Evolutionary conservation across 2,797 vertebrate genomes (phyloP).

Genomic region (Hephaestus fuliginosus): DNA sequence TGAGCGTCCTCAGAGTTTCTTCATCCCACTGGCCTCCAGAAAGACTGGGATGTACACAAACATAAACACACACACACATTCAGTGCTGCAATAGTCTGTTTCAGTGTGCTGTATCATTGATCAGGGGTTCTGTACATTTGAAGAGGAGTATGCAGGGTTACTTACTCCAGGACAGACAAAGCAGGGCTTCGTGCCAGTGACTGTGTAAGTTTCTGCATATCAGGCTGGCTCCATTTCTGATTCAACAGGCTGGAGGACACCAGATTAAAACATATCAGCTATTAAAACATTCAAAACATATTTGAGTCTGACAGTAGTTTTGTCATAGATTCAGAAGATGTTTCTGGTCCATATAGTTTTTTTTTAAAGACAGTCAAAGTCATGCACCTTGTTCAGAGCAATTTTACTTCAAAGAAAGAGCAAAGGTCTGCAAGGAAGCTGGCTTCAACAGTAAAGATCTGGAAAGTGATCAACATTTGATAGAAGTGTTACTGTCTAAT

Average conservation of each 20-base stretch:
- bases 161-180: constrained; percentile 89
- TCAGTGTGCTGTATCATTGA: neutral
- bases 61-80: constrained; percentile 10
- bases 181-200: constrained; percentile 75
- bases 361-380: neutral
- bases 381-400: neutral
- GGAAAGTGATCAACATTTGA: constrained; percentile 2
- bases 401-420: neutral
- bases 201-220: constrained; percentile 68
- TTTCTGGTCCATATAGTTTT: neutral
- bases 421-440: constrained; percentile 41
- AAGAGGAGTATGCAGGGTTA: constrained; percentile 33
- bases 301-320: neutral
- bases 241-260: constrained; percentile 68
- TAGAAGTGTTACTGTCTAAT: neutral
- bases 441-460: neutral
- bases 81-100: neutral
- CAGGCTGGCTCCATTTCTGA: constrained; percentile 71
- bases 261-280: no score
- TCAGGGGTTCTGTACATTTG: neutral
- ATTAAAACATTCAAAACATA: neutral
- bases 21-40: constrained; percentile 87
- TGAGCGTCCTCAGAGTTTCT: constrained; percentile 80
- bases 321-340: neutral
- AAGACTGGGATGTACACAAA: constrained; percentile 79